Evolutionary conservation across 2,888 invertebrate genomes (phyloP).

Genomic region (Antitype chi): DNA sequence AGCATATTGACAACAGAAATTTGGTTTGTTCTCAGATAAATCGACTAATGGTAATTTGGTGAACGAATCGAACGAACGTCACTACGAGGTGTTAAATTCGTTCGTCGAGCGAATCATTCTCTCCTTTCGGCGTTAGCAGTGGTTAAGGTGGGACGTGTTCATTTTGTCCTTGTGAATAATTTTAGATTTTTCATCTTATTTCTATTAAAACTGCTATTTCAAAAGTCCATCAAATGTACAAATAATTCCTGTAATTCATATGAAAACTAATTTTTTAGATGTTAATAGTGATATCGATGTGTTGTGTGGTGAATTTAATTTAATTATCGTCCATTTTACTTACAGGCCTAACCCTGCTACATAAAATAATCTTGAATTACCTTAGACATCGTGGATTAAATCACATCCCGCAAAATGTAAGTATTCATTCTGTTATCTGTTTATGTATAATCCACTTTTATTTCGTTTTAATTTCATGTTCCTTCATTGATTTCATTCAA

Average conservation of each 20-base stretch:
- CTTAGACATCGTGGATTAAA: conserved; percentile 75
- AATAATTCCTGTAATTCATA: background rate
- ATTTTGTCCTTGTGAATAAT: conserved; percentile 5
- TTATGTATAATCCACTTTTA: background rate
- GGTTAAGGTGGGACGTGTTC: conserved; percentile 86
- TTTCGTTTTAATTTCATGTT: conserved; percentile 3
- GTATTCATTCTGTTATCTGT: conserved; percentile 66
- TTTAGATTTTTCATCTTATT: background rate
- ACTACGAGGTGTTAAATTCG: conserved; percentile 13
- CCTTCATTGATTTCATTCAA: too few relatives aligned
- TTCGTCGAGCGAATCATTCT: conserved; percentile 14
- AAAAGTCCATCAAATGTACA: too few relatives aligned
- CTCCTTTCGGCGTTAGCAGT: conserved; percentile 80
- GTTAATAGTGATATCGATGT: background rate
- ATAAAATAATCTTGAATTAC: conserved; percentile 74
- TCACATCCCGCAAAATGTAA: conserved; percentile 78
- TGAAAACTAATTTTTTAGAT: background rate
- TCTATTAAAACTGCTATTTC: background rate
- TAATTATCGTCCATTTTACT: conserved; percentile 69
- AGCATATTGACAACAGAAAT: background rate
- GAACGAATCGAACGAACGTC: background rate
- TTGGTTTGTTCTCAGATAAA: background rate
- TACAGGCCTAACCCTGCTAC: conserved; percentile 86
- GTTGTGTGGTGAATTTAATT: conserved; percentile 13
- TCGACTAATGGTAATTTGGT: conserved; percentile 30